Percentiles rank a stretch among this genome's conserved stretches.
These are phyloP conservation scores for Falco columbarius DNA, from an alignment of 2,797 vertebrate species.

Conservation along the genomic window DNA sequence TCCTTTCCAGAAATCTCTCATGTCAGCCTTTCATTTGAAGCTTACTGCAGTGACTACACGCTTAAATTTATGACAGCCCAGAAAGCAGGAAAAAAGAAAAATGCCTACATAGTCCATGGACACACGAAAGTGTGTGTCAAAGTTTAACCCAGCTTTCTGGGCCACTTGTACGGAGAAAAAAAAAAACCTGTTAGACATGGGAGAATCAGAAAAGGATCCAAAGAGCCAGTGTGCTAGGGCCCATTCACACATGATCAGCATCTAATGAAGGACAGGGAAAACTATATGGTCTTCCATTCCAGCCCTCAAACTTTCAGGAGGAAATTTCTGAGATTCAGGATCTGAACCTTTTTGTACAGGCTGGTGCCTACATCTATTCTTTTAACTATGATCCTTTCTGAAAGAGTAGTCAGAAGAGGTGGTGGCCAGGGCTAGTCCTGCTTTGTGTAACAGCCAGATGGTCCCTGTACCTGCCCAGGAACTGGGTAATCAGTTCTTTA, in stretches of 20 bases:
- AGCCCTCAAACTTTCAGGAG: not conserved
- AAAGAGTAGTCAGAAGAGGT: not conserved
- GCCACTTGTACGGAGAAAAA: not conserved
- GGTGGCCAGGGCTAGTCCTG: not conserved
- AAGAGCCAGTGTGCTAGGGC: not conserved
- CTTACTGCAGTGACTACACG: not conserved
- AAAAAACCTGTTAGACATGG: rapidly evolving
- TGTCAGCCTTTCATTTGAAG: not conserved
- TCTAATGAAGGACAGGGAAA: not conserved
- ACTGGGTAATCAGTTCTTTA: not conserved
- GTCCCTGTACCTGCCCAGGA: not conserved
- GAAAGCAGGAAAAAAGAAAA: not conserved
- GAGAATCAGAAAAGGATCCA: not conserved
- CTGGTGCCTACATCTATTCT: not conserved
- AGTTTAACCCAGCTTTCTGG: not conserved
- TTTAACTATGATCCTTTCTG: not conserved
- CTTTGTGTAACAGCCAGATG: not conserved
- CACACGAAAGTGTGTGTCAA: not conserved
- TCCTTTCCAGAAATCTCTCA: not conserved
- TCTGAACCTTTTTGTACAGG: not conserved
- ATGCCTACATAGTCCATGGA: not conserved
- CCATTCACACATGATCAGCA: not conserved
- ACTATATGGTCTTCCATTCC: not conserved
- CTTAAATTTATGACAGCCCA: not conserved
- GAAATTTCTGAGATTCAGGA: not conserved